Evolutionary conservation across 2,888 invertebrate species (phyloP).

Genomic region (Drosophila pseudotakahashii): DNA sequence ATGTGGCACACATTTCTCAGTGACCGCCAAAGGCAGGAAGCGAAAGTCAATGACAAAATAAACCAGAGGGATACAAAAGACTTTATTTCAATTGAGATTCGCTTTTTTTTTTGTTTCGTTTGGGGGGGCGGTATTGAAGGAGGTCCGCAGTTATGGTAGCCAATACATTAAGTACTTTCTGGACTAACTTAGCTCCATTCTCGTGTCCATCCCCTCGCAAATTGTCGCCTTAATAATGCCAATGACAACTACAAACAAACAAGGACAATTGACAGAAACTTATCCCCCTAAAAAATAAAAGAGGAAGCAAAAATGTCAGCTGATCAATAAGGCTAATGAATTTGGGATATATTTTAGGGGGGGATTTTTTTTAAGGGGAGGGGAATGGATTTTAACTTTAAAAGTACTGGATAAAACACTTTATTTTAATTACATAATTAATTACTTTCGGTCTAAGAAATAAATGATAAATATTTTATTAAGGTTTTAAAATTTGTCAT

Average conservation of each 20-base stretch:
- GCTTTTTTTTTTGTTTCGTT: neutral
- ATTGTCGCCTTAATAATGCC: conserved; percentile 73
- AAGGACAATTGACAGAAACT: conserved; percentile 28
- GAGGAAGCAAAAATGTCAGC: conserved; percentile 12
- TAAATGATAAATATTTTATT: too few relatives aligned
- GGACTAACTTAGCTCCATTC: conserved; percentile 14
- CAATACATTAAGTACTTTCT: conserved; percentile 49
- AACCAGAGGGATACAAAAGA: conserved; percentile 36
- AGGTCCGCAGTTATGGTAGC: conserved; percentile 4
- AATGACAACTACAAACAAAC: conserved; percentile 60
- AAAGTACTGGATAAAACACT: neutral
- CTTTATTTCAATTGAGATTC: conserved; percentile 35
- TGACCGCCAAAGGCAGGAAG: conserved; percentile 47
- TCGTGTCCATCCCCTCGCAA: conserved; percentile 45
- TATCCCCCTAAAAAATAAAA: conserved; percentile 6
- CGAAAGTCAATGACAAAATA: conserved; percentile 24
- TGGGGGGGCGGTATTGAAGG: neutral
- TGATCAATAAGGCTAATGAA: conserved; percentile 44
- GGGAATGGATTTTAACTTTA: neutral
- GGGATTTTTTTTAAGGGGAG: neutral
- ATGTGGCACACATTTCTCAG: conserved; percentile 64
- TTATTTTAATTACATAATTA: conserved; percentile 8
- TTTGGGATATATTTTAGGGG: conserved; percentile 5
- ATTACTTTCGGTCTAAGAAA: neutral
- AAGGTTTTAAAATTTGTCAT: too few relatives aligned